A percentile compares a stretch with the other conserved stretches of the same genome.
These are phyloP conservation scores for Archilochus colubris DNA, from an alignment of 2,113 vertebrate species.

Conservation along the genomic window DNA sequence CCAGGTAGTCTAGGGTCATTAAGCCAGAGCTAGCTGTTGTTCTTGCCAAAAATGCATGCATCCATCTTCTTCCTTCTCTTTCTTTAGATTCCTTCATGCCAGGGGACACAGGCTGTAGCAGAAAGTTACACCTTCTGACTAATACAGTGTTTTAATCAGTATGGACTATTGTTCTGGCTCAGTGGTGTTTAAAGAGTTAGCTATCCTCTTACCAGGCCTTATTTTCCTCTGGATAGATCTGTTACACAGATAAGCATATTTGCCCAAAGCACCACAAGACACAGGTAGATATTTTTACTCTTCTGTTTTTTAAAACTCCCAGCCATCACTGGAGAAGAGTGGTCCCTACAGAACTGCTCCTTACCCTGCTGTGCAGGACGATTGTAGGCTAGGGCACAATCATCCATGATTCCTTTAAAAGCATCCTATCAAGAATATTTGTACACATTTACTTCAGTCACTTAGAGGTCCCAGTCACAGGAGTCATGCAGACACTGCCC, in stretches of 20 bases:
- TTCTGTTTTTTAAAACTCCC: background rate
- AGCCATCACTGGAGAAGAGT: background rate
- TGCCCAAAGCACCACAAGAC: background rate
- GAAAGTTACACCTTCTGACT: conserved; percentile 30
- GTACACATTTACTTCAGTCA: background rate
- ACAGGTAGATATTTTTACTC: background rate
- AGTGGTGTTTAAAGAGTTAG: background rate
- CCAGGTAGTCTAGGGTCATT: conserved; percentile 47
- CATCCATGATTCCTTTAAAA: background rate
- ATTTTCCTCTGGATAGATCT: background rate
- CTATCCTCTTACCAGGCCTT: background rate
- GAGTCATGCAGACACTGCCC: background rate
- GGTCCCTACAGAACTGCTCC: background rate
- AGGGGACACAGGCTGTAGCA: conserved; percentile 5
- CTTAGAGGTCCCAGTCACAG: background rate
- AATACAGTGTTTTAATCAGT: conserved; percentile 16
- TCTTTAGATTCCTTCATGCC: conserved; percentile 15
- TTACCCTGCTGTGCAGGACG: background rate
- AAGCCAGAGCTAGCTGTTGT: conserved; percentile 8
- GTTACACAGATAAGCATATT: background rate
- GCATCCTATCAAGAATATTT: background rate
- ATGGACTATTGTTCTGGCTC: background rate
- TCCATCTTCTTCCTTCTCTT: background rate
- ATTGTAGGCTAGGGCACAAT: background rate
- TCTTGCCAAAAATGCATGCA: conserved; percentile 35